phyloP scores from a whole-genome alignment of 1,140 invertebrate species.

The Phortica variegata region DNA sequence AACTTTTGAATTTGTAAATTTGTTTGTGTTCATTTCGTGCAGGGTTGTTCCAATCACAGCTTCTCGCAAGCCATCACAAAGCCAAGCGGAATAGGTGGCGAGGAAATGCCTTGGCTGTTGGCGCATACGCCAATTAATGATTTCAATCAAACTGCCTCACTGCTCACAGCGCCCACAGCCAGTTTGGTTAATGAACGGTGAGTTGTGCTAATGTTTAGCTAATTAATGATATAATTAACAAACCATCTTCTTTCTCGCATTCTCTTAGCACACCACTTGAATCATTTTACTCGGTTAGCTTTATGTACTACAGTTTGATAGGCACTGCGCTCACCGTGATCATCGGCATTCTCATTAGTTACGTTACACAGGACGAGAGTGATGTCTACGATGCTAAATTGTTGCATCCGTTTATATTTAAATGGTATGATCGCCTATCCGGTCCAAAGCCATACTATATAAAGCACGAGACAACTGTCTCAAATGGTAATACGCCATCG shows the following conservation, averaged over 20 bases:
- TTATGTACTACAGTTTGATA: constrained; percentile 75
- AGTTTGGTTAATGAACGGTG: constrained; percentile 28
- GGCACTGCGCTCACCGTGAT: constrained; percentile 68
- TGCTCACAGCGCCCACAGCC: constrained; percentile 19
- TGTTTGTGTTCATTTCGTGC: not conserved
- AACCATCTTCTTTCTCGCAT: not conserved
- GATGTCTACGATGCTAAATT: constrained; percentile 69
- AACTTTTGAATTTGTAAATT: not conserved
- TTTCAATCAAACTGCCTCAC: constrained; percentile 32
- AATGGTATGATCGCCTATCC: constrained; percentile 32
- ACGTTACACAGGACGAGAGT: constrained; percentile 64
- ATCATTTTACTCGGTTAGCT: constrained; percentile 67
- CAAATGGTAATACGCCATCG: constrained; percentile 24
- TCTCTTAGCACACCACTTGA: constrained; percentile 62
- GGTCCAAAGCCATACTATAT: constrained; percentile 47
- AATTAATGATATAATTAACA: not conserved
- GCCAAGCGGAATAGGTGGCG: constrained; percentile 19
- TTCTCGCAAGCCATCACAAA: constrained; percentile 60
- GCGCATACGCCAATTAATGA: constrained; percentile 32
- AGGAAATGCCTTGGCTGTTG: constrained; percentile 34
- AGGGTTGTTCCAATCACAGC: constrained; percentile 66
- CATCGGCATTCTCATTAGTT: constrained; percentile 67
- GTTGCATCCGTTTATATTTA: constrained; percentile 65
- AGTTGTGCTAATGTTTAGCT: not conserved
- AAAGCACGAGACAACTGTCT: constrained; percentile 39